Base-by-base conservation (phyloP, 2,888 invertebrate genomes). In the Timandra comae region DNA sequence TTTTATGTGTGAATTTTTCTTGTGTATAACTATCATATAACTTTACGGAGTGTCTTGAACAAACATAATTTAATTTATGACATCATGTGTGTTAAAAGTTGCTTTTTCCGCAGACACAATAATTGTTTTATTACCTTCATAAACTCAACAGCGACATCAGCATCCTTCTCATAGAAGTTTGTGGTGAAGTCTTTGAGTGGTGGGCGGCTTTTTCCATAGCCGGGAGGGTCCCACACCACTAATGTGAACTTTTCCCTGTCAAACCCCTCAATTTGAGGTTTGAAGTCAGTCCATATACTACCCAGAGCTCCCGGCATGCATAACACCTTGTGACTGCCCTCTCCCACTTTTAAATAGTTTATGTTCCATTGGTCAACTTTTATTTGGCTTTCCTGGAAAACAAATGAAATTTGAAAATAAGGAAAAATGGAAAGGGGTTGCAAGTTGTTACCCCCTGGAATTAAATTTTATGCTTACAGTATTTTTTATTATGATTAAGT, bases 181-280 rank as follows among this genome's bases (percentile, higher is more conserved):
- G 82, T 53, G 0, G 88, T 78, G 62, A 94, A 96, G n/a, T 88
- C 79, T 43, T 93, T 87, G 12, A 89, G 80, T 0, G 95, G 95
- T 0, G 95, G 96, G 42, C 91, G 87, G 38, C 95, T 95, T 40
- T 90, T 89, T 1, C 96, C 96, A 77, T 94, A 96, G 0, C 96
- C 96, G 0, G 94, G 93, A 0, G 96, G 95, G 72, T 97, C 96
- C 93, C 93, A 94, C 0, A 89, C 92, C 5, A 92, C 69, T 12
- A 92, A 46, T 1, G 90, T 91, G 46, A 91, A 89, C 56, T 89
- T 88, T 2, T 86, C 72, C 41, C 68, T 74, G 60, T 91, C 80
- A 19, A 94, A 73, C 35, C 90, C 86, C 50, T 91, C 89, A 5
- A 94, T 81, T 74, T 94, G 94, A 0, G 93, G 92, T 45, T 88